phyloP scores from a whole-genome alignment of 2,888 invertebrate species.

The Mycalesis mineus region DNA sequence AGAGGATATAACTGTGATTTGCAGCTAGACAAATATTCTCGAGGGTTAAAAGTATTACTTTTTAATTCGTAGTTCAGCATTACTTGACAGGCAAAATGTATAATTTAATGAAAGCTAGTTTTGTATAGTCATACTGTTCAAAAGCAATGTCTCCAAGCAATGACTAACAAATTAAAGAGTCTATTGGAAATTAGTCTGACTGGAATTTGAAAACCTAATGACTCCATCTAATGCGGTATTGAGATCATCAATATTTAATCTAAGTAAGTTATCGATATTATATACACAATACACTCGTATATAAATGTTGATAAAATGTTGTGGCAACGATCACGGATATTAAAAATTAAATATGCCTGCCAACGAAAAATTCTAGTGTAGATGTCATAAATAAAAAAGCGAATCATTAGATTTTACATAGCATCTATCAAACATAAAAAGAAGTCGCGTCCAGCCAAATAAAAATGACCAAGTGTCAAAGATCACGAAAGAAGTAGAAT shows the following conservation, averaged over 20 bases:
- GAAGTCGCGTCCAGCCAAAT: not conserved
- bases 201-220: too few relatives aligned
- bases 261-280: too few relatives aligned
- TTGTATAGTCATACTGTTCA: too few relatives aligned
- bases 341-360: not conserved
- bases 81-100: too few relatives aligned
- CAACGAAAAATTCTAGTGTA: not conserved
- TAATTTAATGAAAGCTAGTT: too few relatives aligned
- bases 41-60: too few relatives aligned
- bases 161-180: too few relatives aligned
- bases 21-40: too few relatives aligned
- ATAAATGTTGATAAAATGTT: not conserved
- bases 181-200: too few relatives aligned
- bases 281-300: not conserved
- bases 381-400: not conserved
- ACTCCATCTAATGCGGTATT: not conserved
- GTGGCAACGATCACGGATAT: not conserved
- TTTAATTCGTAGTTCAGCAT: too few relatives aligned
- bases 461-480: not conserved
- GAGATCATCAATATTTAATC: not conserved
- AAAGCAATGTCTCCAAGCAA: too few relatives aligned
- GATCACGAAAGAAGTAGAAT: not conserved
- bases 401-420: not conserved
- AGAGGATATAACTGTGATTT: too few relatives aligned
- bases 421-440: not conserved